Evolutionary conservation across 2,888 invertebrate genomes (phyloP).

Genomic region (Thymelicus sylvestris): DNA sequence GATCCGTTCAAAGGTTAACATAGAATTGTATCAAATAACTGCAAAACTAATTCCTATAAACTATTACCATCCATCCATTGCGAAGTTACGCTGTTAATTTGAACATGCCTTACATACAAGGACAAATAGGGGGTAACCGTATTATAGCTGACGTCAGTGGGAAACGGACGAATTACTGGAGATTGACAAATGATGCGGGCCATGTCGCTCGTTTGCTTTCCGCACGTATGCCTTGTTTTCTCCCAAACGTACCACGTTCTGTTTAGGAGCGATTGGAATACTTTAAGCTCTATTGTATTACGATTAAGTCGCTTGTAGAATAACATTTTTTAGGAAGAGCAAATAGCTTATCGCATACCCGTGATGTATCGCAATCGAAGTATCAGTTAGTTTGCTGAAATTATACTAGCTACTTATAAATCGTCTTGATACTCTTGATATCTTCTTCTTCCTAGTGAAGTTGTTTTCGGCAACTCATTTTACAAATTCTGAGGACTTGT

Average conservation of each 20-base stretch:
- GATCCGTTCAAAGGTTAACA: constrained; percentile 1
- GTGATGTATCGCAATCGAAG: constrained; percentile 1
- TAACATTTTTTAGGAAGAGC: not conserved
- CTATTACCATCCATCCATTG: constrained; percentile 15
- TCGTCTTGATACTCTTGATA: not conserved
- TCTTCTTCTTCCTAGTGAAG: too few species aligned
- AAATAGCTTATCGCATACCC: not conserved
- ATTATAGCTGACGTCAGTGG: constrained; percentile 37
- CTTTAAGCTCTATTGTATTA: not conserved
- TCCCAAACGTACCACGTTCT: not conserved
- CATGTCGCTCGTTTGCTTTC: constrained; percentile 35
- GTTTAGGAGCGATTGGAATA: constrained; percentile 4
- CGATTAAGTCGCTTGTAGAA: not conserved
- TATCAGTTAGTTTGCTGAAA: not conserved
- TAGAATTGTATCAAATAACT: constrained; percentile 5
- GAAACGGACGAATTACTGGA: constrained; percentile 32
- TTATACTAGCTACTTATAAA: constrained; percentile 2
- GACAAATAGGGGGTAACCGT: constrained; percentile 32
- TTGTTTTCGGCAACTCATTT: too few species aligned
- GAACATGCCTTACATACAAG: constrained; percentile 37
- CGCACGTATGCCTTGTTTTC: constrained; percentile 34
- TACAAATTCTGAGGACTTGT: too few species aligned
- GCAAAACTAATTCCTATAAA: not conserved
- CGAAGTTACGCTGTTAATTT: constrained; percentile 34
- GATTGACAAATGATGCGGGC: constrained; percentile 40